phyloP scores from a whole-genome alignment of 2,888 invertebrate genomes.

The Trissoscelio sp. region DNA sequence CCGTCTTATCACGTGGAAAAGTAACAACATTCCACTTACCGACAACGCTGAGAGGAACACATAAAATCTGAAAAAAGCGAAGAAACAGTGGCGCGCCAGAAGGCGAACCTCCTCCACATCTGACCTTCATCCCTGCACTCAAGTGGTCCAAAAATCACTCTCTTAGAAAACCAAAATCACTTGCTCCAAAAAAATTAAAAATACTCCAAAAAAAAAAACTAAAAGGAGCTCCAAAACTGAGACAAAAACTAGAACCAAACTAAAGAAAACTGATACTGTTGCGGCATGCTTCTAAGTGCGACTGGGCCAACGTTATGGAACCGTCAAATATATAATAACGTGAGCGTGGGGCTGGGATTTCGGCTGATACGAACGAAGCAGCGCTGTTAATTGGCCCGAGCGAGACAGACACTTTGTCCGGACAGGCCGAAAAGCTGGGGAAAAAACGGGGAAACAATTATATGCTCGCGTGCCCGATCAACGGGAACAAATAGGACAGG shows the following conservation, averaged over 20 bases:
- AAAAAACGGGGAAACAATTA: slow-evolving; percentile 61
- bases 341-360: slow-evolving; percentile 47
- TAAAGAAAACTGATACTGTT: slow-evolving; percentile 15
- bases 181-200: no score
- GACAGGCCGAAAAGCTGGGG: neutral
- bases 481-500: slow-evolving; percentile 68
- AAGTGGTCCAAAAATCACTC: no score
- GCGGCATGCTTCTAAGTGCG: slow-evolving; percentile 21
- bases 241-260: neutral
- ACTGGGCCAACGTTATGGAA: slow-evolving; percentile 54
- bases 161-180: no score
- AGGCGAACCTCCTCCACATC: no score
- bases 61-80: no score
- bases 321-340: slow-evolving; percentile 58
- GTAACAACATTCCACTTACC: no score
- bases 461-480: slow-evolving; percentile 48
- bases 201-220: no score
- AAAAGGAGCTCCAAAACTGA: neutral
- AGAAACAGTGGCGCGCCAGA: no score
- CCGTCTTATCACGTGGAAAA: no score
- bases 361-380: slow-evolving; percentile 17
- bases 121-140: no score
- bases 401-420: neutral
- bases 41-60: no score
- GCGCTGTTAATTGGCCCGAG: slow-evolving; percentile 16